Evolutionary conservation across 1,140 invertebrate species (phyloP).

Genomic region (Brachionus rotundiformis): DNA sequence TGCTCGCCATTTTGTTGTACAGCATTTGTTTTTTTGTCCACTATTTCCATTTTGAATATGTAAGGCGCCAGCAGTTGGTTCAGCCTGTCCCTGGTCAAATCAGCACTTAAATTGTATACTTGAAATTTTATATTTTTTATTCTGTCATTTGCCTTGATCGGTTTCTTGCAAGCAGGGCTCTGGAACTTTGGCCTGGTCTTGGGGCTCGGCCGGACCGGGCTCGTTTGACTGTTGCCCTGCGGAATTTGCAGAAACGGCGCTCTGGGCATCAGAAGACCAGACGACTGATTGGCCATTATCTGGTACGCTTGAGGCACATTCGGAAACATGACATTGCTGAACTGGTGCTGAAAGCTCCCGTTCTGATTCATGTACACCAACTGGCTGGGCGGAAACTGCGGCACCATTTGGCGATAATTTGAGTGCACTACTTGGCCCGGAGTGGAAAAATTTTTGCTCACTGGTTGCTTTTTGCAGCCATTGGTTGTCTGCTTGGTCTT

Average conservation of each 20-base stretch:
- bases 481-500: not conserved
- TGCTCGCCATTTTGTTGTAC: not conserved
- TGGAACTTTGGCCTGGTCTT: not conserved
- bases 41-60: slow-evolving; percentile 25
- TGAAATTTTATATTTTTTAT: slow-evolving; percentile 50
- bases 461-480: not conserved
- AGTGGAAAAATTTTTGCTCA: not conserved
- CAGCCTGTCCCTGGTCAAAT: slow-evolving; percentile 18
- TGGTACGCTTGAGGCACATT: not conserved
- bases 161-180: not conserved
- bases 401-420: slow-evolving; percentile 1
- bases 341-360: not conserved
- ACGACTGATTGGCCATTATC: not conserved
- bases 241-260: slow-evolving; percentile 37
- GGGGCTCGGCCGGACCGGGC: not conserved
- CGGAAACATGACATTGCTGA: not conserved
- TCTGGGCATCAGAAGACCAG: not conserved
- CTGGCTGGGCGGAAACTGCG: not conserved
- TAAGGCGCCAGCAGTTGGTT: slow-evolving; percentile 32
- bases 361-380: not conserved
- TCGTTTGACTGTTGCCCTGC: not conserved
- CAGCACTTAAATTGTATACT: slow-evolving; percentile 40
- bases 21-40: not conserved
- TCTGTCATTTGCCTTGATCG: not conserved
- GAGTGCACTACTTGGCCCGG: not conserved